Percentiles rank a stretch among this genome's conserved stretches.
phyloP scores from a whole-genome alignment of 2,113 vertebrate species.

The Caranx ignobilis region DNA sequence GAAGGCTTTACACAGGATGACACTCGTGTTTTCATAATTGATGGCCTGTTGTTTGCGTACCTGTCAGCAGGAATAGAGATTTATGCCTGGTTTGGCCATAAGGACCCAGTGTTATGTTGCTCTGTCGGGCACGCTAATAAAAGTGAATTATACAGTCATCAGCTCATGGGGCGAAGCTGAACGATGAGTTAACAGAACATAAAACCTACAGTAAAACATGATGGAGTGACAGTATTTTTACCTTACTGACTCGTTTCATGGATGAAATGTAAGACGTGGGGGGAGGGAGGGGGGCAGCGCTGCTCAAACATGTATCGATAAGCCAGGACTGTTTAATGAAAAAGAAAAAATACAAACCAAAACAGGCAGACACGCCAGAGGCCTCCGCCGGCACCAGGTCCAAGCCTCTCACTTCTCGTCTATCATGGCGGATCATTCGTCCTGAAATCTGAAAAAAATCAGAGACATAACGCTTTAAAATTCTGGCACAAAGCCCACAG shows the following conservation, averaged over 20 bases:
- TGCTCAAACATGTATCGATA: too few species aligned
- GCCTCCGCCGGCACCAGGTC: too few species aligned
- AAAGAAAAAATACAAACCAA: too few species aligned
- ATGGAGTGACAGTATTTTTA: background rate
- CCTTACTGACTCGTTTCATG: background rate
- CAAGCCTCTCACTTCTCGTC: too few species aligned
- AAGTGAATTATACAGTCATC: background rate
- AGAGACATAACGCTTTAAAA: too few species aligned
- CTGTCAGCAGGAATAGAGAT: background rate
- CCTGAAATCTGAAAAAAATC: too few species aligned
- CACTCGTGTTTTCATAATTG: background rate
- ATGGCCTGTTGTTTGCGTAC: background rate
- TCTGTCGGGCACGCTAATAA: background rate
- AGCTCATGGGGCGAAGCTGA: background rate
- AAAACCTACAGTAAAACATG: background rate
- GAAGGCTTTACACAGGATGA: background rate
- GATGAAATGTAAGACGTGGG: constrained; percentile 11
- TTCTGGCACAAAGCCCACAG: too few species aligned
- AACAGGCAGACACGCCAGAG: too few species aligned
- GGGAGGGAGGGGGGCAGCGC: too few species aligned
- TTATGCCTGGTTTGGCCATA: background rate
- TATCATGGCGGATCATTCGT: too few species aligned
- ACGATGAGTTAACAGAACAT: background rate
- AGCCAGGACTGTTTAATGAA: too few species aligned
- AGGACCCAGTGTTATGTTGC: background rate